phyloP scores from a whole-genome alignment of 2,888 invertebrate species.

The Hirtodrosophila cameraria region DNA sequence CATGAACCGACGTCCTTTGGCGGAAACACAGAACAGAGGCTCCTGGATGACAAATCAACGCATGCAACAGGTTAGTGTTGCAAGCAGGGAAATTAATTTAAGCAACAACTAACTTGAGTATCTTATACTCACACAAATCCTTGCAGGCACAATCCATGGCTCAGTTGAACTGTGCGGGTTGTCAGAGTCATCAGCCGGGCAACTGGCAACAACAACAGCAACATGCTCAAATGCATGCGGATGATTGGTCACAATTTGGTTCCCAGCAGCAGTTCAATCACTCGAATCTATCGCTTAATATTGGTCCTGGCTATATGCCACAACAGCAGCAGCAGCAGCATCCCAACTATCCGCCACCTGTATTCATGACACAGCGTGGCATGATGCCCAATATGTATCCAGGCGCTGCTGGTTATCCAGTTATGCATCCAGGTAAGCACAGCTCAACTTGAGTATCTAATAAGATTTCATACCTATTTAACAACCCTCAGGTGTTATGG shows the following conservation, averaged over 20 bases:
- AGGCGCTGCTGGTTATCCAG: slow-evolving; percentile 82
- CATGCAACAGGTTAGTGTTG: slow-evolving; percentile 86
- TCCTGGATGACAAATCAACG: slow-evolving; percentile 75
- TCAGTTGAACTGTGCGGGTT: slow-evolving; percentile 87
- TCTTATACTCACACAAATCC: background rate
- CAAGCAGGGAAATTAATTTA: no score
- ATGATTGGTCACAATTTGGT: slow-evolving; percentile 79
- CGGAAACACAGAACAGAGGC: slow-evolving; percentile 64
- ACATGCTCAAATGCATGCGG: slow-evolving; percentile 51
- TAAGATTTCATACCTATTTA: background rate
- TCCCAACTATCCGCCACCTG: slow-evolving; percentile 84
- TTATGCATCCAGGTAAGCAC: slow-evolving; percentile 83
- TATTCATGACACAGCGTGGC: slow-evolving; percentile 82
- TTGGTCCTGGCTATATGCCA: slow-evolving; percentile 83
- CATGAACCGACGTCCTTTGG: slow-evolving; percentile 68
- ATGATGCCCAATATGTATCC: slow-evolving; percentile 82
- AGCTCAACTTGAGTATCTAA: rapidly evolving
- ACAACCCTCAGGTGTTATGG: slow-evolving; percentile 70
- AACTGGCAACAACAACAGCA: slow-evolving; percentile 53
- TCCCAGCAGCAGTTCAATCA: slow-evolving; percentile 83
- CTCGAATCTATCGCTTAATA: slow-evolving; percentile 86
- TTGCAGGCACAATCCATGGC: slow-evolving; percentile 89
- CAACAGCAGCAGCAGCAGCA: slow-evolving; percentile 74
- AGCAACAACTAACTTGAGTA: no score
- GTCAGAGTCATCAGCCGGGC: slow-evolving; percentile 81